Conservation (phyloP, 2,113 vertebrate genomes). For the Peromyscus leucopus region DNA sequence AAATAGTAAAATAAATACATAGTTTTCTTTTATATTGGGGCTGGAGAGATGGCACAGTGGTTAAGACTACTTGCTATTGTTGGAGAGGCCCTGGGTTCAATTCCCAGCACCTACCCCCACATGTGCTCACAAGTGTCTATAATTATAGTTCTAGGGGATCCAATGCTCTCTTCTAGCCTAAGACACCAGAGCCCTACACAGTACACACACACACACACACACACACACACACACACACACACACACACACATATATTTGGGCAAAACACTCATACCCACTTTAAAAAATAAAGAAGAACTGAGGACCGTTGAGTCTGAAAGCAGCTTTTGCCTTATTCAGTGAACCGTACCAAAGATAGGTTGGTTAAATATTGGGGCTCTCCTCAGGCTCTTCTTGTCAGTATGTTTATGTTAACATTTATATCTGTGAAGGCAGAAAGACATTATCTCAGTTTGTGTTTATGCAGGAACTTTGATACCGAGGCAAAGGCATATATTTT, state of each 20-base stretch:
- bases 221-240: too few species aligned
- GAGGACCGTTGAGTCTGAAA: background rate
- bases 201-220: background rate
- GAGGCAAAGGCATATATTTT: background rate
- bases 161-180: background rate
- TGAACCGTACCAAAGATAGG: background rate
- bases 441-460: background rate
- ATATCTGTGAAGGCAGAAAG: background rate
- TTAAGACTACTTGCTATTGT: background rate
- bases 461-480: conserved; percentile 8
- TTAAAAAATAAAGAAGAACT: background rate
- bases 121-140: background rate
- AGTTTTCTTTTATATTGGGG: background rate
- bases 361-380: conserved; percentile 7
- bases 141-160: background rate
- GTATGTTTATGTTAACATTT: conserved; percentile 5
- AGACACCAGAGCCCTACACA: background rate
- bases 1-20: background rate
- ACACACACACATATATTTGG: too few species aligned
- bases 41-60: background rate
- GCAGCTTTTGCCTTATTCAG: conserved; percentile 13
- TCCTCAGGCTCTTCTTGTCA: background rate
- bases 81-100: background rate
- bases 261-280: background rate
- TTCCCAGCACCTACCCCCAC: background rate